Conservation (phyloP, 2,797 vertebrate species). For the Menidia menidia region DNA sequence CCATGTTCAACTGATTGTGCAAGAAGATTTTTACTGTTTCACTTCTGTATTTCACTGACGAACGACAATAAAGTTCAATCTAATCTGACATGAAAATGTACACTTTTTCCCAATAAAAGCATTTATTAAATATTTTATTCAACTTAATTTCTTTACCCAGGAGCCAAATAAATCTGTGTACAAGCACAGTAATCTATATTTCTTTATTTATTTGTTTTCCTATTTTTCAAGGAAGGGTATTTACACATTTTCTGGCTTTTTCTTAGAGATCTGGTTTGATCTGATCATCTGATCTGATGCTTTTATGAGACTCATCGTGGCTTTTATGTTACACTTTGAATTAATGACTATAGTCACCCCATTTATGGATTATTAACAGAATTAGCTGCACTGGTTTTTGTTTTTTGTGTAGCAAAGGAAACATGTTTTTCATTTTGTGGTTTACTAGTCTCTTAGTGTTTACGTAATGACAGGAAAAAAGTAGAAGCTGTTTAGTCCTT, state of each 20-base stretch:
- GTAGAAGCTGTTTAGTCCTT: neutral
- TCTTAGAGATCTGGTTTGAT: too few species aligned
- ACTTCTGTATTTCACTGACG: too few species aligned
- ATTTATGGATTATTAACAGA: too few species aligned
- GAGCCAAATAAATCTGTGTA: neutral
- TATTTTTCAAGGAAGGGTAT: too few species aligned
- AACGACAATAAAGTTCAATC: too few species aligned
- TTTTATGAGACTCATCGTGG: neutral
- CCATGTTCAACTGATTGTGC: too few species aligned
- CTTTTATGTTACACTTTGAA: neutral
- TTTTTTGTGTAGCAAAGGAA: too few species aligned
- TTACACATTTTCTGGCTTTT: neutral
- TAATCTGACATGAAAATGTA: neutral
- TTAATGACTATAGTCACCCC: neutral
- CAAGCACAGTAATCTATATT: neutral
- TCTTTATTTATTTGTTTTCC: neutral
- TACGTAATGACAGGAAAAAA: neutral
- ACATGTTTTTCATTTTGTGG: too few species aligned
- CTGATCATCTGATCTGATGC: too few species aligned
- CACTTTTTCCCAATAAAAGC: neutral
- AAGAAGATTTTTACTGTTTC: neutral
- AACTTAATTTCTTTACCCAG: neutral
- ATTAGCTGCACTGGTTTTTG: too few species aligned
- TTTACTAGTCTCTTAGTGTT: too few species aligned
- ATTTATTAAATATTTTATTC: neutral